Base-by-base conservation (phyloP, 2,797 vertebrate species). In the Galaxias olidus region DNA sequence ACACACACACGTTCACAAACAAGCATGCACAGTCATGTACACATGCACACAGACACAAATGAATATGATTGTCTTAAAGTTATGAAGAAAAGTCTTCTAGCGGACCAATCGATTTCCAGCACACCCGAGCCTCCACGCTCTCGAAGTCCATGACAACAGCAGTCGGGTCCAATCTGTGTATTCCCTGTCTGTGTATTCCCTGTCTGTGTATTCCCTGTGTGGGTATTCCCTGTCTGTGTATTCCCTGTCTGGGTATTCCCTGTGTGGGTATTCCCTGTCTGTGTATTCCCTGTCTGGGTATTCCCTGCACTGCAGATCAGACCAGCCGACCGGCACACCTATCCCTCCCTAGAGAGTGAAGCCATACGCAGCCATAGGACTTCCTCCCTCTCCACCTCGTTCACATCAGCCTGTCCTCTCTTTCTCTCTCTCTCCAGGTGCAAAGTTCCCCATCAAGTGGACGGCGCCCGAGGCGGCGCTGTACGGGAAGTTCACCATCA, bases 401-500 rank as follows among this genome's bases (percentile, higher is more conserved):
- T 40, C 10, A 14, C 44, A 12, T 19, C 10, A 18, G 10, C 17
- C 43, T 41, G 15, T 30, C 46, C n/a, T 66, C 20, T 20, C 45
- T 49, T 62, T 9, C 57, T 71, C 17, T 45, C 11, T 61, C 40
- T 19, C 17, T 12, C 14, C 4, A 98, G 97, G 97, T 82, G 97
- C 96, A 20, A 98, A 98, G 86, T 98, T 98, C n/a, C n/a, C n/a
- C n/a, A n/a, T n/a, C n/a, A n/a, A n/a, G n/a, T n/a, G n/a, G n/a
- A n/a, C n/a, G n/a, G n/a, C n/a, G n/a, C n/a, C n/a, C n/a, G n/a
- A n/a, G n/a, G n/a, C n/a, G n/a, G n/a, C n/a, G n/a, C n/a, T 98
- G 20, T 98, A 97, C 0, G 97, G 97, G 60, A 94, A 94, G 86
- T 98, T 98, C 90, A 98, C 97, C 71, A 98, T 98, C 87, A 98